Conservation (phyloP, 2,888 invertebrate genomes). For the Galerucella calmariensis region DNA sequence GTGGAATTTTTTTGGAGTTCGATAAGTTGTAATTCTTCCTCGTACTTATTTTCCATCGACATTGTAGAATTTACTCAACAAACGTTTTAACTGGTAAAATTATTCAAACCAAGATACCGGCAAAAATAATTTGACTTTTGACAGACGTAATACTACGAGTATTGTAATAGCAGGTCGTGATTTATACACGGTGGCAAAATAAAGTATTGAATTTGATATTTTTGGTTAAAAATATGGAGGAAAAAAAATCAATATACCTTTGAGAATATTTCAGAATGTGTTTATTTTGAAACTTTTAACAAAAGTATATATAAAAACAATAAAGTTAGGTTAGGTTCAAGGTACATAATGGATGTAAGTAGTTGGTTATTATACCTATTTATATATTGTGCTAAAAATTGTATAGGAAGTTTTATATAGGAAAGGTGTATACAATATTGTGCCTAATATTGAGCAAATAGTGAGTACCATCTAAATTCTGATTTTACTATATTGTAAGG, state of each 20-base stretch:
- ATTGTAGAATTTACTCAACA: too few relatives aligned
- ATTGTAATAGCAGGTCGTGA: too few relatives aligned
- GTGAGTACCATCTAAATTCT: slow-evolving; percentile 29
- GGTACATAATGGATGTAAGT: slow-evolving; percentile 12
- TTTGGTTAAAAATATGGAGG: background rate
- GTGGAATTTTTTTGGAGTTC: slow-evolving; percentile 8
- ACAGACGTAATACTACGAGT: background rate
- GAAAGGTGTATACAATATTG: slow-evolving; percentile 38
- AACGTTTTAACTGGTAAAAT: too few relatives aligned
- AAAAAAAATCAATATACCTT: too few relatives aligned
- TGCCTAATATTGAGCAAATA: slow-evolving; percentile 45
- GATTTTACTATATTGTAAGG: background rate
- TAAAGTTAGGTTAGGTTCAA: slow-evolving; percentile 18
- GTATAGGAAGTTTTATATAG: slow-evolving; percentile 27
- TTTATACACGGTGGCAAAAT: too few relatives aligned
- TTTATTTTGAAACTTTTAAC: slow-evolving; percentile 25
- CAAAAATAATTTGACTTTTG: background rate
- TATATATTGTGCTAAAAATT: slow-evolving; percentile 34
- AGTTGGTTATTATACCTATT: slow-evolving; percentile 7
- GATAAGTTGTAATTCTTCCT: slow-evolving; percentile 14
- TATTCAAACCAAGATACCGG: too few relatives aligned
- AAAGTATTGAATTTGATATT: background rate
- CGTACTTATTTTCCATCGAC: slow-evolving; percentile 5
- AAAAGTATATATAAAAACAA: slow-evolving; percentile 31
- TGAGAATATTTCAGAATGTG: background rate